These are phyloP conservation scores for Athene noctua DNA, from an alignment of 2,113 vertebrate species.

Conservation along the genomic window DNA sequence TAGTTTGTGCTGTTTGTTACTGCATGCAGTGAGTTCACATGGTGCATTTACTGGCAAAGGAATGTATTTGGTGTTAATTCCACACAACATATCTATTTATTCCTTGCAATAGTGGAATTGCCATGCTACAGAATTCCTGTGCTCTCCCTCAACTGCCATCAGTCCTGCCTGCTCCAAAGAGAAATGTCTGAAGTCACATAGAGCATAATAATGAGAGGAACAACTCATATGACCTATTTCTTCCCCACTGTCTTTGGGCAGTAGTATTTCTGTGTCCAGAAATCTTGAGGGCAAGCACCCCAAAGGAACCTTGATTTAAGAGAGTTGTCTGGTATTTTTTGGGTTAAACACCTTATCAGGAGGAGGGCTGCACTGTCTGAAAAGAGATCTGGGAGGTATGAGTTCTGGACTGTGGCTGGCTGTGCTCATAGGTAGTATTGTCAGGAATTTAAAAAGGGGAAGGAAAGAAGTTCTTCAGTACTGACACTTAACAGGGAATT, in stretches of 20 bases:
- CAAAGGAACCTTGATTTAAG: neutral
- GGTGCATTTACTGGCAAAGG: neutral
- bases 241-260: neutral
- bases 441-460: neutral
- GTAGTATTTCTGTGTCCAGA: neutral
- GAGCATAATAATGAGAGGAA: neutral
- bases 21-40: rapidly evolving
- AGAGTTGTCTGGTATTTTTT: neutral
- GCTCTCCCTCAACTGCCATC: neutral
- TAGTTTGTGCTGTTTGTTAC: neutral
- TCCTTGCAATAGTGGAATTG: neutral
- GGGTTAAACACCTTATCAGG: neutral
- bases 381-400: neutral
- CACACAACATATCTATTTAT: neutral
- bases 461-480: neutral
- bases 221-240: neutral
- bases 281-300: neutral
- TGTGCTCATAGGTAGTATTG: neutral
- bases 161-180: neutral
- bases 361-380: neutral
- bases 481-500: neutral
- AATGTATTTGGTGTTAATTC: neutral
- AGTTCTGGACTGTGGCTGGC: neutral
- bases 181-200: neutral
- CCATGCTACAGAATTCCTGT: neutral